phyloP scores from a whole-genome alignment of 2,113 vertebrate species.

The Hydropotes inermis region DNA sequence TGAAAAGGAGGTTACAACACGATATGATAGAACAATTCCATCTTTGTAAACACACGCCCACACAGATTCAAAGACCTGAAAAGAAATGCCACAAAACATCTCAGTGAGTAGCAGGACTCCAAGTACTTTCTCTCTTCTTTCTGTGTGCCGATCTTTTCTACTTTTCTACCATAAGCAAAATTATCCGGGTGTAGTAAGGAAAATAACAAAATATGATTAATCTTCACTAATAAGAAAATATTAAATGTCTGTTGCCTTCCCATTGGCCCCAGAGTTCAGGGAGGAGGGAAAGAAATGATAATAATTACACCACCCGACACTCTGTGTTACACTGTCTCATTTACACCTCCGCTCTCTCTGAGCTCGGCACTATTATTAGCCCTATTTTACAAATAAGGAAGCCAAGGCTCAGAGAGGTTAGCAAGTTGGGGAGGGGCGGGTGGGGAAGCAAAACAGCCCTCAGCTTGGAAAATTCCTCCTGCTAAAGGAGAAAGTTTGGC shows the following conservation, averaged over 20 bases:
- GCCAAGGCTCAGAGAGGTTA: not conserved
- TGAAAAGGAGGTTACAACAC: not conserved
- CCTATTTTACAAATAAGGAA: constrained; percentile 34
- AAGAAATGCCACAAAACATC: not conserved
- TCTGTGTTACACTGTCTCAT: not conserved
- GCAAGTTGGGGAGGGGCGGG: not conserved
- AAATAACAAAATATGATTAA: not conserved
- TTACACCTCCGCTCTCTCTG: not conserved
- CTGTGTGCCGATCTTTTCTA: not conserved
- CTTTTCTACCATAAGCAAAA: constrained; percentile 5
- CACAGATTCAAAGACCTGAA: not conserved
- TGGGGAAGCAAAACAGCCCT: not conserved
- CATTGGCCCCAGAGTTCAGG: not conserved
- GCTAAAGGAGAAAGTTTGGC: not conserved
- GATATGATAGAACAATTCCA: not conserved
- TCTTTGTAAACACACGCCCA: constrained; percentile 4
- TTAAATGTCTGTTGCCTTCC: not conserved
- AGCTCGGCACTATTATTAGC: not conserved
- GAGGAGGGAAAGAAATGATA: not conserved
- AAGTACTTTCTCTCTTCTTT: not conserved
- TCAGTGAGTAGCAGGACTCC: not conserved
- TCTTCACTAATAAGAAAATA: constrained; percentile 18
- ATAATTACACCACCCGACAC: not conserved
- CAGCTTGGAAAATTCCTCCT: constrained; percentile 47
- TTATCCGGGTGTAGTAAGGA: not conserved